Conservation (phyloP, 2,797 vertebrate species). For the Mus spretus region DNA sequence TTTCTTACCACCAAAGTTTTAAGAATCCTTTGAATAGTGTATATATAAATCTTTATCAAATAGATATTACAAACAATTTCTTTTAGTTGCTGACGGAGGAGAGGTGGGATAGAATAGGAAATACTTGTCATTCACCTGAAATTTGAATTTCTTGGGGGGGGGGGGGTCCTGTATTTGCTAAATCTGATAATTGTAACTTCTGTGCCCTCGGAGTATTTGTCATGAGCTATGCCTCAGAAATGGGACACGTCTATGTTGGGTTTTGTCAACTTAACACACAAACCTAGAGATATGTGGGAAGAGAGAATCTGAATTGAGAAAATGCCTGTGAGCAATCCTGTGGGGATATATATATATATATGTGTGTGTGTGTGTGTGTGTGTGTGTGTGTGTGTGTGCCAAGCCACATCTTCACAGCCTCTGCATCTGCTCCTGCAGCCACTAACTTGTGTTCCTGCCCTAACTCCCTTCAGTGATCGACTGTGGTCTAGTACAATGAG, state of each 20-base stretch:
- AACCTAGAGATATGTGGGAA: background rate
- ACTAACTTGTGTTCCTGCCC: background rate
- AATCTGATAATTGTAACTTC: background rate
- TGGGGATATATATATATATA: too few species aligned
- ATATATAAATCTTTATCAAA: background rate
- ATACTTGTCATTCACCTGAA: slow-evolving; percentile 25
- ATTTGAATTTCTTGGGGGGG: slow-evolving; percentile 9
- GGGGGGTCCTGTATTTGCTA: background rate
- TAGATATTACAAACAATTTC: background rate
- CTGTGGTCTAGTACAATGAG: background rate
- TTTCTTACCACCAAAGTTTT: background rate
- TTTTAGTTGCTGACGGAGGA: background rate
- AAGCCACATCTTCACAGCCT: background rate
- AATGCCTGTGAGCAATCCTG: background rate
- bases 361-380: too few species aligned
- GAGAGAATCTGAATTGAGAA: background rate
- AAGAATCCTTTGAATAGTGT: background rate
- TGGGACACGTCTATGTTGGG: background rate
- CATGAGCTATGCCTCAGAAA: background rate
- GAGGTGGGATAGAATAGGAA: slow-evolving; percentile 44
- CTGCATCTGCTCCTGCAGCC: too few species aligned
- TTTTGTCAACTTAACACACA: background rate
- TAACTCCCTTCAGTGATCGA: background rate
- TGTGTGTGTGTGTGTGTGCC: too few species aligned
- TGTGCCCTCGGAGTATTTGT: background rate